Percentiles rank a stretch among this genome's conserved stretches.
Evolutionary conservation across 2,888 invertebrate species (phyloP).

Genomic region (Ganaspis brasiliensis): DNA sequence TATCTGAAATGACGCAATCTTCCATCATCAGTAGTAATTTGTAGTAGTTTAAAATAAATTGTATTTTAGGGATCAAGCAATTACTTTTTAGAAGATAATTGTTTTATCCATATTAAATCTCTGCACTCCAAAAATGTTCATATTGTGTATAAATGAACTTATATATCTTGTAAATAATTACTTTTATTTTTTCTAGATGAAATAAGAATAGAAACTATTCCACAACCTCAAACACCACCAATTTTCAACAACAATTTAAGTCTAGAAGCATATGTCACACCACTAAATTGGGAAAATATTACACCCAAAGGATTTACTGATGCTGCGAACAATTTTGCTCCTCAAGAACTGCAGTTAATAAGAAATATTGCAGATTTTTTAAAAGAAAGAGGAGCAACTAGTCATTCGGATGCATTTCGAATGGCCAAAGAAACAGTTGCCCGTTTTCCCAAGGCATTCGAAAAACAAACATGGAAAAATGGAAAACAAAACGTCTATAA

Average conservation of each 20-base stretch:
- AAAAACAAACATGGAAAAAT: neutral
- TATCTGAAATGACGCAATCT: neutral
- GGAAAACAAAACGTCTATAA: neutral
- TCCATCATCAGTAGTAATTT: neutral
- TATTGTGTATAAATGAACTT: too few relatives aligned
- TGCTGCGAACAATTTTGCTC: neutral
- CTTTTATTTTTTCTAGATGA: neutral
- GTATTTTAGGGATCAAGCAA: neutral
- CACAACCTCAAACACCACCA: neutral
- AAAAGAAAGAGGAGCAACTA: neutral
- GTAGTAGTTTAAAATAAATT: neutral
- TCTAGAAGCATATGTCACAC: neutral
- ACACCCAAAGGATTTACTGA: neutral
- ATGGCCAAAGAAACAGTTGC: neutral
- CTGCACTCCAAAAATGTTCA: too few relatives aligned
- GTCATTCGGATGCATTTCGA: neutral
- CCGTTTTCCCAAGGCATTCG: neutral
- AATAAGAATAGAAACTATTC: neutral
- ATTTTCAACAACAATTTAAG: neutral
- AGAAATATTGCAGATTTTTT: neutral
- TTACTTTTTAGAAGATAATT: neutral
- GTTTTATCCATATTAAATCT: too few relatives aligned
- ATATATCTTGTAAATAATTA: neutral
- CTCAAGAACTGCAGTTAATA: neutral
- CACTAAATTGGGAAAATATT: neutral